Base-by-base conservation (phyloP, 2,888 invertebrate species). In the Melanophora roralis region DNA sequence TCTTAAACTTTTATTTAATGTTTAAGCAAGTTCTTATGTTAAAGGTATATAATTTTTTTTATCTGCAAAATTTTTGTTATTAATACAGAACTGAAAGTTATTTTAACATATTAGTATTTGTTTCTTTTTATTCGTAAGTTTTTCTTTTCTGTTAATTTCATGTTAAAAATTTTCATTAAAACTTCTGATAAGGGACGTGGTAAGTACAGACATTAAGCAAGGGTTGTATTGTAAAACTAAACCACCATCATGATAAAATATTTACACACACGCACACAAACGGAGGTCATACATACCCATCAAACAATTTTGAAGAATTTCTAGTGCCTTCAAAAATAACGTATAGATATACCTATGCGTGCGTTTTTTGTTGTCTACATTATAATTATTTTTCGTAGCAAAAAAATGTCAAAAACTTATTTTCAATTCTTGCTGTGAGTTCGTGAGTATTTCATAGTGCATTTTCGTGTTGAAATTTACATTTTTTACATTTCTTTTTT, bases 151-250 rank as follows among this genome's bases (percentile, higher is more conserved):
- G 40, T 74, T 27, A 59, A 59, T 43, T 75, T 75, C 51, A 49
- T 74, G 57, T 65, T 59, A 34, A 49, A 67, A 75, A 59, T 67
- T 59, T 67, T 59, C 19, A 27, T 74, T 5, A 1, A 11, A 43
- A 57, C 27, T 38, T 32, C 40, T 51, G 59, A 43, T 67, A 59
- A 43, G 67, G 36, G 45, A 27, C 51, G 53, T 59, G 16, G 16
- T 53, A 67, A n/a, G 36, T n/a, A n/a, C n/a, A n/a, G n/a, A n/a
- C n/a, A n/a, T 67, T 27, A 36, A 59, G 67, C 40, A 67, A 67
- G 74, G 67, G 74, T 60, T 75, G 74, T 19, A 64, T 53, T 64
- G 23, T 49, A 14, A 57, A 65, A 59, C 65, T 49, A 32, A 74
- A 65, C 74, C 74, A 75, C 74, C 43, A 40, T 43, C 27, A 47